Evolutionary conservation across 64 coral and sea anemone genomes (phyloP), one percentile per base, ranked within the genome.

Genomic region (Pachyseris speciosa): DNA sequence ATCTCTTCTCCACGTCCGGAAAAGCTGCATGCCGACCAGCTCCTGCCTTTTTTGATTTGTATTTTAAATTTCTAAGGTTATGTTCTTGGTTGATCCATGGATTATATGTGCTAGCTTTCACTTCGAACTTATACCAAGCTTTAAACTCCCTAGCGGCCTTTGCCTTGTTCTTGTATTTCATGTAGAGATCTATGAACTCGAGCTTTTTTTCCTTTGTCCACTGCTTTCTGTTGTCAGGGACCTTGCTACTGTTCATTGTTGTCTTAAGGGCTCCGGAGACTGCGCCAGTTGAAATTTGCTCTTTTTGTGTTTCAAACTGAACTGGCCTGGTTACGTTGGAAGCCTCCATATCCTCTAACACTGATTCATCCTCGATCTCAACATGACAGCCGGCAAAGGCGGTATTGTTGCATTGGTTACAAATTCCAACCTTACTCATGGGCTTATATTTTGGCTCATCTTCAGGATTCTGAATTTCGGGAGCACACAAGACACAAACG

Each of bases 381-480:
- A 63, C 59, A 63, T n/a, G 24, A 63, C 59, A 63, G 59, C 59
- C 59, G 59, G 59, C 59, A 63, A 63, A 26, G 59, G 59, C 59
- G 59, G 59, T 63, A 63, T 63, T 63, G 59, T 63, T 63, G 59
- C 22, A 63, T 63, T 63, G 59, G 59, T 63, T 63, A 63, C 59
- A 63, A 63, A 63, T 63, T 63, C 59, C 7, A 63, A 63, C 59
- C 59, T 15, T 63, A 63, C 59, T 63, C 59, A 63, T 63, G 59
- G 59, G 59, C 59, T 63, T 63, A 63, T 63, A 63, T 63, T 63
- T n/a, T 63, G 8, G 59, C 59, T 63, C 59, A 63, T 63, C 59
- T 63, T 63, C 59, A 63, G 59, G 19, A 63, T 63, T 63, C 59
- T 63, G 59, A 63, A 63, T 63, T 63, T 63, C 59, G 24, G 59